A percentile compares a stretch with the other conserved stretches of the same genome.
Evolutionary conservation across 1,140 invertebrate genomes (phyloP).

Genomic region (Caerostris extrusa): DNA sequence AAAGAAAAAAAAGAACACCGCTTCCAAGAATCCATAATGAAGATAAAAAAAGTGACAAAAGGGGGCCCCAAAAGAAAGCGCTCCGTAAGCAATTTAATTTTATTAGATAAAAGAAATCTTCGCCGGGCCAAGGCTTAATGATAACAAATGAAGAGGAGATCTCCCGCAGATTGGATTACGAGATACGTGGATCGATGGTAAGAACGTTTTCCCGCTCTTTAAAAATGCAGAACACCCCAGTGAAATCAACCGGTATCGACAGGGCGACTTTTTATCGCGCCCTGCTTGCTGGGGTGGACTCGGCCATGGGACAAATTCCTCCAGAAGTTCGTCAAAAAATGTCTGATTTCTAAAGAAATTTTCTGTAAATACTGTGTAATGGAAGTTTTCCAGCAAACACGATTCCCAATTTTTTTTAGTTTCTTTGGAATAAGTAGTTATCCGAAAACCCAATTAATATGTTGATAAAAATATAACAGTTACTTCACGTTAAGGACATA

Average conservation of each 20-base stretch:
- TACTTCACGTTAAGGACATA: too few species aligned
- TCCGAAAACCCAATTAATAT: too few species aligned
- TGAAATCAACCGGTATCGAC: conserved; percentile 3
- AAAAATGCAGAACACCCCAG: conserved; percentile 13
- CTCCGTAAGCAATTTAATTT: conserved; percentile 49
- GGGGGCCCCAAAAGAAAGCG: neutral
- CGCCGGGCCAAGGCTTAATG: conserved; percentile 4
- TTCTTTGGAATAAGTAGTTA: too few species aligned
- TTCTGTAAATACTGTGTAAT: too few species aligned
- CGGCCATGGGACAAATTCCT: too few species aligned
- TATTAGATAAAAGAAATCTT: conserved; percentile 45
- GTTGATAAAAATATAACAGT: too few species aligned
- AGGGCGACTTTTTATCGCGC: neutral
- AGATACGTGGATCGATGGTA: conserved; percentile 12
- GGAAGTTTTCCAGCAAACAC: too few species aligned
- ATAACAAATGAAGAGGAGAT: conserved; percentile 48
- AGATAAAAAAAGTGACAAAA: conserved; percentile 48
- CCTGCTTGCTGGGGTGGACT: neutral
- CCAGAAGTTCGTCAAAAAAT: too few species aligned
- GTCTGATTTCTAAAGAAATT: too few species aligned
- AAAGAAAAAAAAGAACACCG: neutral
- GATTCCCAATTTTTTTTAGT: too few species aligned
- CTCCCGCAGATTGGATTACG: conserved; percentile 57
- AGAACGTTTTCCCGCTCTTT: neutral
- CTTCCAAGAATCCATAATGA: neutral